Evolutionary conservation across 2,888 invertebrate genomes (phyloP), one percentile per base, ranked within the genome.

Genomic region (Peribatodes rhomboidaria): DNA sequence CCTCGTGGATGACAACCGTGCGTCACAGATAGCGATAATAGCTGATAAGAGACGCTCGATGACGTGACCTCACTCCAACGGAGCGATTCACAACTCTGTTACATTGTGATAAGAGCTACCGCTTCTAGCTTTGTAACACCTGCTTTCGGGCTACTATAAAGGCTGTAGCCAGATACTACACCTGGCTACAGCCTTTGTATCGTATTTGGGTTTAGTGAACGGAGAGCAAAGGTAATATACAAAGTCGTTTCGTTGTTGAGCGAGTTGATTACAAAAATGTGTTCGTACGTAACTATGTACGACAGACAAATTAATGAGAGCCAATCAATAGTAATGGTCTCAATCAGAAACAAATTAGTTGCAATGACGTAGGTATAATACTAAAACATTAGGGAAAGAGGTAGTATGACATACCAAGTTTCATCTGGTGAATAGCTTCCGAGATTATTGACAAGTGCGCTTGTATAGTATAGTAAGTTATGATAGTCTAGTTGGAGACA

Each of bases 1-100:
- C 66, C 65, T 68, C 65, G 52, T 41, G 71, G 73, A 76, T 80
- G 81, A 77, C 80, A 77, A 57, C 46, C 78, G 79, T 82, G 82
- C 82, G 82, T 82, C 82, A 83, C 78, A 55, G 83, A 81, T 83
- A 83, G 79, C 75, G 81, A 83, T 83, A 81, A 77, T 78, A 64
- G 72, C 64, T 80, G 82, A 81, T 82, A 81, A 75, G 68, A 66
- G 55, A 42, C 58, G 50, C 27, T 70, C 75, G 74, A 75, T 78
- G 74, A 75, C 61, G 70, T 58, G 61, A 35, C n/a, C 9, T n/a
- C 20, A 18, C 33, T 13, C 16, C 14, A 54, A 22, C 44, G 60
- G 14, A 56, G 49, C 60, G 44, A 68, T 62, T 67, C 57, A 14
- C 37, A 64, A 66, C 64, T 57, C 53, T 68, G 61, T 14, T 37